Evolutionary conservation across 1,140 invertebrate genomes (phyloP).

Genomic region (Lineus longissimus): DNA sequence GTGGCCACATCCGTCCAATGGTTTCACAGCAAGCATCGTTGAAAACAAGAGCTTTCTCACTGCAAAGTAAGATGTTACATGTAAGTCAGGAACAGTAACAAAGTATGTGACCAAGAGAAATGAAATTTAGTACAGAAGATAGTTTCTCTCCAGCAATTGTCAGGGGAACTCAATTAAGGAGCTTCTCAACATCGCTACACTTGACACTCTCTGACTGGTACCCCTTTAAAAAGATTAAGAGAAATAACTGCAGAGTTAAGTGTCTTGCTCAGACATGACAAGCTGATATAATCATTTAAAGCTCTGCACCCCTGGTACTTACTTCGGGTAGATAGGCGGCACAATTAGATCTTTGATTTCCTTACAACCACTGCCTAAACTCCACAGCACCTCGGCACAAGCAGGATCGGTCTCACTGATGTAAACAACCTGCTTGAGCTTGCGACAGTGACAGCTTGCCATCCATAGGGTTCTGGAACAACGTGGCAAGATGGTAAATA

Average conservation of each 20-base stretch:
- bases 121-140: too few species aligned
- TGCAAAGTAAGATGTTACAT: background rate
- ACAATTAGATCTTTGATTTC: constrained; percentile 7
- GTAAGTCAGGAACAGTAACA: too few species aligned
- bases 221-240: too few species aligned
- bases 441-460: constrained; percentile 12
- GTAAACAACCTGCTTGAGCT: constrained; percentile 8
- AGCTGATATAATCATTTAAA: too few species aligned
- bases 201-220: too few species aligned
- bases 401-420: constrained; percentile 14
- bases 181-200: too few species aligned
- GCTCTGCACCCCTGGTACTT: background rate
- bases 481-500: background rate
- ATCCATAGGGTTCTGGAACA: constrained; percentile 14
- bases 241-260: too few species aligned
- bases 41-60: constrained; percentile 10
- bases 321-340: constrained; percentile 13
- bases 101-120: too few species aligned
- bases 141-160: too few species aligned
- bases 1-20: constrained; percentile 17
- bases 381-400: constrained; percentile 15
- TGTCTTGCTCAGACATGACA: too few species aligned
- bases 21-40: constrained; percentile 12
- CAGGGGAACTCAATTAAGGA: too few species aligned
- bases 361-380: constrained; percentile 12